Base-by-base conservation (phyloP, 2,888 invertebrate genomes). In the Thecophora atra region DNA sequence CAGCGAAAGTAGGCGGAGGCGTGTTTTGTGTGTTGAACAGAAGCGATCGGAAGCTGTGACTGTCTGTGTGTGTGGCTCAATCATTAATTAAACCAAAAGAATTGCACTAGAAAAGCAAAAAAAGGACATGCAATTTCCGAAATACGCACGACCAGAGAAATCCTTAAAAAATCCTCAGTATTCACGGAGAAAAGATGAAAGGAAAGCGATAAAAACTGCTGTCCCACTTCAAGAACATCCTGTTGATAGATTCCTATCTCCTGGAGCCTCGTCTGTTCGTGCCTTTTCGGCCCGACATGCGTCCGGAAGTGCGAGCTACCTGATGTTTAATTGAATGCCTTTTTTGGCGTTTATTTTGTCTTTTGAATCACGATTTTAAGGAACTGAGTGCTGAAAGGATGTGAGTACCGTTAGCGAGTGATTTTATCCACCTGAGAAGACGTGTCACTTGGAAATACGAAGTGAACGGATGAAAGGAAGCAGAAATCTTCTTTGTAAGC, bases 401-500 rank as follows among this genome's bases (percentile, higher is more conserved):
- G 19, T 37, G 62, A 37, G 62, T 62, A 62, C 62, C 62, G 62
- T 62, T 62, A 62, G 62, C n/a, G 62, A 62, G 62, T 37, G 62
- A 60, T 60, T 60, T 30, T n/a, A 30, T 60, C 30, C 28, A 60
- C 26, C 26, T 3, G 17, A n/a, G 13, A n/a, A 47, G 11, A n/a
- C n/a, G n/a, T 47, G 47, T 47, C n/a, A 37, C 37, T 37, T 37
- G 37, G 11, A 8, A 37, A 37, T 37, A 37, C 37, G 37, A 37
- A 37, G 11, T 37, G 37, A 37, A 37, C 37, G 30, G 8, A 30
- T 6, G 4, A 37, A 37, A 30, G 8, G 4, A 37, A 37, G 11
- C 37, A 37, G 37, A 1, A 37, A 37, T 1, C 2, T 11, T 37
- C 37, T 2, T 37, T 37, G 6, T 37, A 37, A 8, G 37, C 37